Percentiles rank a stretch among this genome's conserved stretches.
Evolutionary conservation across 2,113 vertebrate species (phyloP).

Genomic region (Lota lota): DNA sequence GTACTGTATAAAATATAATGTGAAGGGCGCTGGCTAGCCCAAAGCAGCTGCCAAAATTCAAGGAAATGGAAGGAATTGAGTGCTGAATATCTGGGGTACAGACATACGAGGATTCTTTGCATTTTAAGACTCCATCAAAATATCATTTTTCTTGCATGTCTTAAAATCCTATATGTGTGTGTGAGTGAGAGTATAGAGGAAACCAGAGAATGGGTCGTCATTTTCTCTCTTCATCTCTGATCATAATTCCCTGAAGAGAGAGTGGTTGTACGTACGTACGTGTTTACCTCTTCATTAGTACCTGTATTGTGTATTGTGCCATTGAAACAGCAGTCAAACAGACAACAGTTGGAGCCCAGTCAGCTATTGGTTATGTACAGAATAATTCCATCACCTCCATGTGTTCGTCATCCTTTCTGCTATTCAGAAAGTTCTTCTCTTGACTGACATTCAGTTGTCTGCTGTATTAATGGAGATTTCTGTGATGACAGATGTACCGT

Average conservation of each 20-base stretch:
- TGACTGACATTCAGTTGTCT: constrained; percentile 78
- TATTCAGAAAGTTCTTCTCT: constrained; percentile 63
- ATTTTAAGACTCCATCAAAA: background rate
- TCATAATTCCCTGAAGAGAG: constrained; percentile 42
- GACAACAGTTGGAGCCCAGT: constrained; percentile 19
- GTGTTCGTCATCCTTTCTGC: constrained; percentile 56
- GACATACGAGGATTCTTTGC: background rate
- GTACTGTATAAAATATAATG: constrained; percentile 54
- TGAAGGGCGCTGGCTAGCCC: constrained; percentile 68
- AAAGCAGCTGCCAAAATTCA: constrained; percentile 43
- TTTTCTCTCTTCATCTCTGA: constrained; percentile 27
- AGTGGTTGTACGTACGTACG: constrained; percentile 8
- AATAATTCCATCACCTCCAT: constrained; percentile 35
- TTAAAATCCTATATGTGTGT: constrained; percentile 1
- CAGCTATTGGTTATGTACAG: constrained; percentile 52
- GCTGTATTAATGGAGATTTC: constrained; percentile 69
- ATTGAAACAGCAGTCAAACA: constrained; percentile 40
- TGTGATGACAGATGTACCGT: constrained; percentile 70
- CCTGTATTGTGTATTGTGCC: constrained; percentile 50
- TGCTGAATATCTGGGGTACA: constrained; percentile 20
- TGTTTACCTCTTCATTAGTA: constrained; percentile 45
- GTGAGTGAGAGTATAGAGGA: constrained; percentile 19
- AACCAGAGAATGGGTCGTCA: constrained; percentile 16
- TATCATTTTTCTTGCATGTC: background rate
- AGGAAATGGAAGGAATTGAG: constrained; percentile 37